phyloP scores from a whole-genome alignment of 2,797 vertebrate genomes.

The Salarias fasciatus region DNA sequence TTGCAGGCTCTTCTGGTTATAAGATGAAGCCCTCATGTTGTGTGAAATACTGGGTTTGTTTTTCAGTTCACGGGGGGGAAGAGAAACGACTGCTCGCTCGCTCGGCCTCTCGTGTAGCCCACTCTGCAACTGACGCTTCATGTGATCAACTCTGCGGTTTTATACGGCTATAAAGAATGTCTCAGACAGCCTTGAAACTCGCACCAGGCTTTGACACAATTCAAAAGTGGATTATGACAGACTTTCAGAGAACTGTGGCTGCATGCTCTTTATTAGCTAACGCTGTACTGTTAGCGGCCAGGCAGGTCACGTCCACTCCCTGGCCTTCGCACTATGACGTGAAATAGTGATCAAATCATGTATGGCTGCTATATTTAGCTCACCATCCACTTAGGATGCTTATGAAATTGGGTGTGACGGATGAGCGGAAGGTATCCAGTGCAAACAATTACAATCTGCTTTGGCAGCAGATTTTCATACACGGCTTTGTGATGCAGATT shows the following conservation, averaged over 20 bases:
- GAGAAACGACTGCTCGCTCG: constrained; percentile 31
- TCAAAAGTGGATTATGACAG: constrained; percentile 81
- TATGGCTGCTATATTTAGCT: constrained; percentile 60
- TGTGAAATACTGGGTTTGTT: constrained; percentile 18
- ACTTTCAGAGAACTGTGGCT: constrained; percentile 53
- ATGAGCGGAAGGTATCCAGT: constrained; percentile 36
- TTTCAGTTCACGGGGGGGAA: constrained; percentile 19
- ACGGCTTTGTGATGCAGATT: too few relatives aligned
- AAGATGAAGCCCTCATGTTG: constrained; percentile 68
- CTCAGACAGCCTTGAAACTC: constrained; percentile 76
- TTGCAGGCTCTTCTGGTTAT: constrained; percentile 74
- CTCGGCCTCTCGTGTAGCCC: constrained; percentile 29
- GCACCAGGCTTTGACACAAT: constrained; percentile 71
- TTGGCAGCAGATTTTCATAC: constrained; percentile 41
- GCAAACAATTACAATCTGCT: constrained; percentile 50
- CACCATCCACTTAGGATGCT: constrained; percentile 41
- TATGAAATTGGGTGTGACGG: constrained; percentile 54
- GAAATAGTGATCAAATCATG: constrained; percentile 72
- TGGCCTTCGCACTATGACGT: constrained; percentile 52
- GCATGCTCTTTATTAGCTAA: constrained; percentile 76
- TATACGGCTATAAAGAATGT: constrained; percentile 80
- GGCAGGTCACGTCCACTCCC: constrained; percentile 64
- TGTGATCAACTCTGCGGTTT: constrained; percentile 60
- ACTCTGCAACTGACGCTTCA: constrained; percentile 53
- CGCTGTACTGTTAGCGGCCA: constrained; percentile 68